Conservation (phyloP, 2,797 vertebrate species). For the Zenarchopterus dispar region DNA sequence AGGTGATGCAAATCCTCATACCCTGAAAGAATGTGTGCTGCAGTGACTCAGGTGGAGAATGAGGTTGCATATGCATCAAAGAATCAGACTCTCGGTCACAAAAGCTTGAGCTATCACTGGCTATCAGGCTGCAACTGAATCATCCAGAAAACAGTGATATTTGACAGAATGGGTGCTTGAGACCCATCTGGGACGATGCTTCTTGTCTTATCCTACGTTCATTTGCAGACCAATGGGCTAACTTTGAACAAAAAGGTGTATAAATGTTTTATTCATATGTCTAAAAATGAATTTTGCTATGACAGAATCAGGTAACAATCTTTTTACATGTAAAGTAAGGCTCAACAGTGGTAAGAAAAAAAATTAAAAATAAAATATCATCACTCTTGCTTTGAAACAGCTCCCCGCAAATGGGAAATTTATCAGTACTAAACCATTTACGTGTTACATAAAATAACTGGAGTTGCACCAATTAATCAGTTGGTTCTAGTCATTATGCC, state of each 20-base stretch:
- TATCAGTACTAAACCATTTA: conserved; percentile 32
- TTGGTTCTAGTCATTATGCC: too few relatives aligned
- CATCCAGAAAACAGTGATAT: conserved; percentile 36
- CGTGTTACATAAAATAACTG: conserved; percentile 42
- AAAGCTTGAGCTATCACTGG: neutral
- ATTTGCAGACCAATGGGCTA: conserved; percentile 55
- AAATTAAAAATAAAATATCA: neutral
- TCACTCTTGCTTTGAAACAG: conserved; percentile 26
- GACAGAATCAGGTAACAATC: conserved; percentile 78
- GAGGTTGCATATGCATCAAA: conserved; percentile 10
- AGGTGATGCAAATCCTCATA: conserved; percentile 45
- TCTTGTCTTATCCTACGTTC: conserved; percentile 48
- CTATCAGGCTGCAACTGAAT: neutral
- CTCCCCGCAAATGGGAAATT: conserved; percentile 14
- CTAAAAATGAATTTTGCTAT: conserved; percentile 75
- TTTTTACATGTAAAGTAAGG: conserved; percentile 28
- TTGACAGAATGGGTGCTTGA: conserved; percentile 57
- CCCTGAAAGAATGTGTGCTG: conserved; percentile 14
- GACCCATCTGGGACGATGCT: conserved; percentile 32
- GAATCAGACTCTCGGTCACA: conserved; percentile 13
- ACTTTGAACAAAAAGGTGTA: conserved; percentile 67
- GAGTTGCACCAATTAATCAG: too few relatives aligned
- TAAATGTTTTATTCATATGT: conserved; percentile 81
- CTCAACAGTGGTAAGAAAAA: conserved; percentile 23
- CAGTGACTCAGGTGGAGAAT: conserved; percentile 1